phyloP scores from a whole-genome alignment of 2,113 vertebrate genomes.

The Gnathochromis pfefferi region DNA sequence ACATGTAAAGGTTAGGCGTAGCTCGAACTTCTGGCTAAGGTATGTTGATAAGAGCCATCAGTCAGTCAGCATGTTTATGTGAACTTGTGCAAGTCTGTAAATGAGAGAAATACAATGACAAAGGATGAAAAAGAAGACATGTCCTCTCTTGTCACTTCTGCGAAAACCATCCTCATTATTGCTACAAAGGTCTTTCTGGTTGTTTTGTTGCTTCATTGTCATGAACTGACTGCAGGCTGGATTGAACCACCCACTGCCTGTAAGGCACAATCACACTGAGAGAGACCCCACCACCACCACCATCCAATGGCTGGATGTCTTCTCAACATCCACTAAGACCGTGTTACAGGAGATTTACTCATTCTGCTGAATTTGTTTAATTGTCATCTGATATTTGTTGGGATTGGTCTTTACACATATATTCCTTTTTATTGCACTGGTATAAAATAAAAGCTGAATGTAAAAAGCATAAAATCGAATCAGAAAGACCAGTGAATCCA shows the following conservation, averaged over 20 bases:
- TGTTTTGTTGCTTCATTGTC: slow-evolving; percentile 20
- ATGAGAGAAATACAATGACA: not conserved
- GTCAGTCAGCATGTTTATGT: not conserved
- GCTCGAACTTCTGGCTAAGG: not conserved
- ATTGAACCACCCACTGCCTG: slow-evolving; percentile 18
- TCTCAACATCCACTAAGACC: not conserved
- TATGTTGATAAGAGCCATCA: slow-evolving; percentile 11
- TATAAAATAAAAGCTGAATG: not conserved
- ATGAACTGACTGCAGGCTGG: not conserved
- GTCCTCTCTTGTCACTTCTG: not conserved
- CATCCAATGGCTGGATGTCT: slow-evolving; percentile 6
- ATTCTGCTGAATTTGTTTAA: not conserved
- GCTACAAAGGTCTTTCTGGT: slow-evolving; percentile 16
- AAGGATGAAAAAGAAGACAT: not conserved
- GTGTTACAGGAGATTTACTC: not conserved
- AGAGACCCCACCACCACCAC: not conserved
- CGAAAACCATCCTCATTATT: slow-evolving; percentile 26
- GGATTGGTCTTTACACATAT: not conserved
- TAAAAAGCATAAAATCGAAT: not conserved
- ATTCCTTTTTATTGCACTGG: not conserved
- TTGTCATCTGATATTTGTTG: not conserved
- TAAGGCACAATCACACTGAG: not conserved
- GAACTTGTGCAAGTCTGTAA: not conserved
- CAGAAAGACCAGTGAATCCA: not conserved
- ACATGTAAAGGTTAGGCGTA: not conserved